Evolutionary conservation across 2,113 vertebrate genomes (phyloP).

Genomic region (Scomber japonicus): DNA sequence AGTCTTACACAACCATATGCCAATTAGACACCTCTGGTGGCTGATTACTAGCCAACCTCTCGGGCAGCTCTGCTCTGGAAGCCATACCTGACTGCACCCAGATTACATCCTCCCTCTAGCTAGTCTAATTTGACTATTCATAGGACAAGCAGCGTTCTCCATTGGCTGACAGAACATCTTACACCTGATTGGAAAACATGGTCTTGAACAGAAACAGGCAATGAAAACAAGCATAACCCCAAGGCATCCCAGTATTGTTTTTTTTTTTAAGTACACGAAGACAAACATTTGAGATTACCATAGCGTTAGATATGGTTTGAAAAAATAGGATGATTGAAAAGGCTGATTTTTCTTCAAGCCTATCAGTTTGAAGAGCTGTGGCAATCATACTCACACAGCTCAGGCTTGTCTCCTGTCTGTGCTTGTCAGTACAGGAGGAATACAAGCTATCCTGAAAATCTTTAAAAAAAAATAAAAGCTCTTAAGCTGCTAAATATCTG

Average conservation of each 20-base stretch:
- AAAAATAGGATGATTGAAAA: conserved; percentile 26
- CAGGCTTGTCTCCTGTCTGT: conserved; percentile 24
- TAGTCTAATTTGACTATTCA: conserved; percentile 69
- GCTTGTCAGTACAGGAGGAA: conserved; percentile 27
- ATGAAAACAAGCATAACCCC: conserved; percentile 32
- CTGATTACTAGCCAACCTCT: conserved; percentile 64
- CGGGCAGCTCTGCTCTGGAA: conserved; percentile 52
- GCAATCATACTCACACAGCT: conserved; percentile 24
- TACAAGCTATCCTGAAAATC: conserved; percentile 59
- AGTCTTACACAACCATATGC: conserved; percentile 52
- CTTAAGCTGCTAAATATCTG: conserved; percentile 75
- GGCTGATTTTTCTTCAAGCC: conserved; percentile 19
- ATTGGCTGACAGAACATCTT: conserved; percentile 44
- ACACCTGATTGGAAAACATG: conserved; percentile 62
- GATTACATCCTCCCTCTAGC: conserved; percentile 65
- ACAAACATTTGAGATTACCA: conserved; percentile 41
- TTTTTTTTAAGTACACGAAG: conserved; percentile 40
- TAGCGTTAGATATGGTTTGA: conserved; percentile 43
- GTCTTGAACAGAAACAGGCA: conserved; percentile 45
- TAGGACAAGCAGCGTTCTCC: conserved; percentile 49
- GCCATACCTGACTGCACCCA: conserved; percentile 76
- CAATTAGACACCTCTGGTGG: conserved; percentile 72
- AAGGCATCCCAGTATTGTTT: conserved; percentile 21
- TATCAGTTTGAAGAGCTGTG: conserved; percentile 25
- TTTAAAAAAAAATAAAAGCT: conserved; percentile 37